Evolutionary conservation across 2,888 invertebrate species (phyloP), one percentile per base, ranked within the genome.

Genomic region (Troides oblongomaculatus): DNA sequence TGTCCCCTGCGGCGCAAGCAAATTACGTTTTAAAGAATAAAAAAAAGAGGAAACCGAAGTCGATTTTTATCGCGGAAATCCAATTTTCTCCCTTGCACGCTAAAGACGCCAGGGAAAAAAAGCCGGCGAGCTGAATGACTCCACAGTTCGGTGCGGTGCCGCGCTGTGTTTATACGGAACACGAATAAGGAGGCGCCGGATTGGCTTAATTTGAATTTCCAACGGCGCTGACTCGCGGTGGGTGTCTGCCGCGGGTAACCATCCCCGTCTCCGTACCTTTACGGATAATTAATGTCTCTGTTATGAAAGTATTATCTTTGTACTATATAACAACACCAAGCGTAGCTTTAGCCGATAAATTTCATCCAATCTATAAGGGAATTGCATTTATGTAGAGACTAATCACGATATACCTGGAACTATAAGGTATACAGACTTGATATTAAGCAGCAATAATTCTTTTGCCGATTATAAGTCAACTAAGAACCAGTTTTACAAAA

Each of bases 171-270:
- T 86, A 86, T 91, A 86, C 86, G 79, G 87, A 89, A 92, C 92
- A 92, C 90, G 92, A 90, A 91, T 92, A 84, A 92, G 92, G 92
- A 92, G 92, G 92, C 91, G 89, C 92, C 89, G 86, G 89, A 90
- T 92, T 90, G 90, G 92, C 90, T 90, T 92, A 91, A 92, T 92
- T 92, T 92, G 90, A 92, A 92, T 92, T 91, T 90, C 80, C 88
- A 90, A 87, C 88, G 88, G 83, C 86, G 87, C 86, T 85, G 81
- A 79, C 84, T 50, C 85, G 87, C 84, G 84, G 81, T 81, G 83
- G 81, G 66, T 70, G 70, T 66, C 43, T 64, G 23, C 53, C 0
- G 56, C 53, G 70, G 66, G 70, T 63, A 59, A 63, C 66, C 70
- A 60, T 61, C 62, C 58, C 64, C 53, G 30, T 63, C 61, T 43